Base-by-base conservation (phyloP, 2,888 invertebrate species). In the Sthenelais limicola region DNA sequence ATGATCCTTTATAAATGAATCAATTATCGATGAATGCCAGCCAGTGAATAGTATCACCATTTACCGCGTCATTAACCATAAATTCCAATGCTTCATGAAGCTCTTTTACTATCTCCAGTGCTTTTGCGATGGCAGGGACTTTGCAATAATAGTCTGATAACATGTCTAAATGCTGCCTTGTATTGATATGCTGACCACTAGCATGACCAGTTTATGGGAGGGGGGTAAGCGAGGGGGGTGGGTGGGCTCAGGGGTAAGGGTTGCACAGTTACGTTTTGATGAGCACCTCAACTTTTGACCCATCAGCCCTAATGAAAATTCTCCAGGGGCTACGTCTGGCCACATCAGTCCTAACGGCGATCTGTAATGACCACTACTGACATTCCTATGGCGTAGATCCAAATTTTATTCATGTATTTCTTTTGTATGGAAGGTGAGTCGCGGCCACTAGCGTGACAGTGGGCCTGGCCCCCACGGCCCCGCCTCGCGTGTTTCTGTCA, bases 271-370 rank as follows among this genome's bases (percentile, higher is more conserved):
- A 24, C n/a, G 24, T 18, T 7, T 18, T 35, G 62, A 38, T 12
- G 62, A 62, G 62, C 38, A 1, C 26, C 35, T 24, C 35, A 24
- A 35, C 62, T 62, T 24, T 18, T 62, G 62, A 62, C 62, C 62
- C 43, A 43, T 62, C 62, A 62, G 62, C 35, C 62, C 62, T 62
- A 62, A 62, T 62, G 62, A 62, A 62, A 62, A 62, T 62, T 62
- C 62, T 43, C 62, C 26, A 35, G 62, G 38, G 62, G 38, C 62
- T 9, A 15, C 35, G 26, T 1, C 4, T 43, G 62, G 38, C 62
- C n/a, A 15, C 35, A 24, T 1, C 4, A 21, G n/a, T 24, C 62
- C 21, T 38, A n/a, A 62, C 43, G 62, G 38, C 35, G 3, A 35
- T 4, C 9, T 15, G 56, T 56, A 56, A 56, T 56, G 56, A 28